Evolutionary conservation across 2,888 invertebrate species (phyloP).

Genomic region (Conistra vaccinii): DNA sequence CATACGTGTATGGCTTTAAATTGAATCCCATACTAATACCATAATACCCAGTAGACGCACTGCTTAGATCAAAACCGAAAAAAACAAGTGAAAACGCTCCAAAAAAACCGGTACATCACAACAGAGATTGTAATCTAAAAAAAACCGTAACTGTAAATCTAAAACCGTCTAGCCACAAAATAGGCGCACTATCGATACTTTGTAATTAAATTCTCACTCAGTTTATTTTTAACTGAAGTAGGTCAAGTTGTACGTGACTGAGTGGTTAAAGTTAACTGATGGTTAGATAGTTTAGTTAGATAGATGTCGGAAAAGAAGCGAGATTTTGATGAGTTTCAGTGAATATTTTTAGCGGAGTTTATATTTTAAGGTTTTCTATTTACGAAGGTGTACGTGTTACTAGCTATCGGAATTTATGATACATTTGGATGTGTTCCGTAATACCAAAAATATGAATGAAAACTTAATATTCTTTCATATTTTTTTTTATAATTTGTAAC

Average conservation of each 20-base stretch:
- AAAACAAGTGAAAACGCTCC: background rate
- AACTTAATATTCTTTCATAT: too few relatives aligned
- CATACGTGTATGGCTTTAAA: background rate
- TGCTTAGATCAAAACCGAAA: background rate
- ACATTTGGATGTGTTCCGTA: too few relatives aligned
- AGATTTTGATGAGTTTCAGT: constrained; percentile 5
- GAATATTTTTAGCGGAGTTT: constrained; percentile 2
- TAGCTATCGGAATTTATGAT: too few relatives aligned
- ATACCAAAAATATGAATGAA: too few relatives aligned
- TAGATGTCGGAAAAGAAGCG: constrained; percentile 4
- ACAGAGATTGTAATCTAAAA: constrained; percentile 32
- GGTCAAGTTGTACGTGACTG: constrained; percentile 59
- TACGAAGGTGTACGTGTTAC: too few relatives aligned
- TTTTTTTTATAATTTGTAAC: too few relatives aligned
- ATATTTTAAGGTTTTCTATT: background rate
- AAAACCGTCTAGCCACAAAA: constrained; percentile 49
- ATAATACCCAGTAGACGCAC: background rate
- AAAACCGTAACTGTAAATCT: constrained; percentile 44
- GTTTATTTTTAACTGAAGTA: constrained; percentile 60
- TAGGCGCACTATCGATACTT: constrained; percentile 55
- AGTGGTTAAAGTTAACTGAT: constrained; percentile 42
- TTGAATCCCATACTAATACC: background rate
- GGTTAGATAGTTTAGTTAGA: constrained; percentile 34
- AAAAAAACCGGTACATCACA: constrained; percentile 40
- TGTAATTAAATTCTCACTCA: constrained; percentile 59